Evolutionary conservation across 2,113 vertebrate species (phyloP).

Genomic region (Cyprinodon tularosa): DNA sequence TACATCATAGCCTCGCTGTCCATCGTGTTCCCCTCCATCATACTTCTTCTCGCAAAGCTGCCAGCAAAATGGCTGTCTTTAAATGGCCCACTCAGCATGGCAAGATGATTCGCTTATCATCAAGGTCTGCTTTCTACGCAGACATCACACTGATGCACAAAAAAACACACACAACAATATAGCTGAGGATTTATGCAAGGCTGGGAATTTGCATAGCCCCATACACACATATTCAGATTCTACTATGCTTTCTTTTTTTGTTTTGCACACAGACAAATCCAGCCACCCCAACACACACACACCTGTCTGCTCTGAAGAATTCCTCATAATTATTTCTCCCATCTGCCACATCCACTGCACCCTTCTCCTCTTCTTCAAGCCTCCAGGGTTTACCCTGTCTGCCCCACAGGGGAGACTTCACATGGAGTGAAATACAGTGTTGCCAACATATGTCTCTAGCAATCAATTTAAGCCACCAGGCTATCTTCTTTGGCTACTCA

Average conservation of each 20-base stretch:
- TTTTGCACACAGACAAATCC: conserved; percentile 13
- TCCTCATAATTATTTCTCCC: conserved; percentile 43
- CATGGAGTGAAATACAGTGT: conserved; percentile 63
- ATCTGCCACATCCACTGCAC: conserved; percentile 17
- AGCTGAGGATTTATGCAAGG: conserved; percentile 41
- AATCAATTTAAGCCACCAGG: conserved; percentile 63
- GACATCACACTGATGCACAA: conserved; percentile 27
- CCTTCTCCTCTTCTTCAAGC: conserved; percentile 11
- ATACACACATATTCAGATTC: conserved; percentile 1
- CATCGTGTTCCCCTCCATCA: conserved; percentile 59
- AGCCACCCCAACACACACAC: neutral
- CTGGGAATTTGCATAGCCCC: conserved; percentile 32
- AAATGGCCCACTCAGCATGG: conserved; percentile 72
- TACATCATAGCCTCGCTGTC: conserved; percentile 40
- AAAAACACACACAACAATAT: conserved; percentile 19
- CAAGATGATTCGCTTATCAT: conserved; percentile 71
- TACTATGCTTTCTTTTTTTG: neutral
- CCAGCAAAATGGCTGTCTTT: conserved; percentile 67
- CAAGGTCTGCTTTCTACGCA: conserved; percentile 56
- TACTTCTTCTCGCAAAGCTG: conserved; percentile 46
- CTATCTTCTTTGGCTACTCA: conserved; percentile 52
- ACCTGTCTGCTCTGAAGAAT: conserved; percentile 36
- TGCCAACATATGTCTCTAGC: conserved; percentile 68
- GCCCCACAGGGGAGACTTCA: conserved; percentile 64
- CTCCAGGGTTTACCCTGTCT: conserved; percentile 28